phyloP scores from a whole-genome alignment of 2,888 invertebrate genomes.

The Drosophila borealis region DNA sequence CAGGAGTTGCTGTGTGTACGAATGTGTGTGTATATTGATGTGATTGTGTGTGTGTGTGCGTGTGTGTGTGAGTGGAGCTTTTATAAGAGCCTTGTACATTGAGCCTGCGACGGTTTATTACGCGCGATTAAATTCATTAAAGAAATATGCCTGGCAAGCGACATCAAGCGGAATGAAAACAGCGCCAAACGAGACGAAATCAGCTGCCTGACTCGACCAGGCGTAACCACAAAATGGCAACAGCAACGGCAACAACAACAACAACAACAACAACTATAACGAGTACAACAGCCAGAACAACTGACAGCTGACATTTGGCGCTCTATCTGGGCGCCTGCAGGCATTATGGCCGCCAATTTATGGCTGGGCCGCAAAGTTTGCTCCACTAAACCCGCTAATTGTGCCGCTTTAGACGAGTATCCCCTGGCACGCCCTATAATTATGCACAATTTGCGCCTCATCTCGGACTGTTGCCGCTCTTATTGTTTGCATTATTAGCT shows the following conservation, averaged over 20 bases:
- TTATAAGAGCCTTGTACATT: constrained; percentile 49
- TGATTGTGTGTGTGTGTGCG: constrained; percentile 14
- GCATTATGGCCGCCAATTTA: constrained; percentile 63
- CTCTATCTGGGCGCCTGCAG: constrained; percentile 69
- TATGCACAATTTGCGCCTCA: constrained; percentile 61
- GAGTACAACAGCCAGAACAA: constrained; percentile 31
- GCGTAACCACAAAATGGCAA: constrained; percentile 52
- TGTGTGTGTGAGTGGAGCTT: constrained; percentile 10
- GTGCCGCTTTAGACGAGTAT: constrained; percentile 70
- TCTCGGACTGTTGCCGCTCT: constrained; percentile 45
- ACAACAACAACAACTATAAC: constrained; percentile 14
- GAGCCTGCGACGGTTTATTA: constrained; percentile 75
- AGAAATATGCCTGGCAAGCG: constrained; percentile 64
- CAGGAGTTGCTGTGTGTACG: constrained; percentile 9
- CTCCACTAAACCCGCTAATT: constrained; percentile 82
- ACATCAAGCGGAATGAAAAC: constrained; percentile 56
- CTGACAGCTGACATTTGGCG: constrained; percentile 68
- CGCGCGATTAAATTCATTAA: constrained; percentile 83
- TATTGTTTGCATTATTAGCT: constrained; percentile 76
- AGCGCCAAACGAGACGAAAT: constrained; percentile 39
- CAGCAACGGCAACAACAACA: constrained; percentile 36
- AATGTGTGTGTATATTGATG: neutral
- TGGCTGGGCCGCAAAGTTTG: constrained; percentile 46
- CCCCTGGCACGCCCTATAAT: constrained; percentile 42
- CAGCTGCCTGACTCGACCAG: constrained; percentile 30